phyloP scores from a whole-genome alignment of 2,888 invertebrate species.

The Nemapogon koenigi region DNA sequence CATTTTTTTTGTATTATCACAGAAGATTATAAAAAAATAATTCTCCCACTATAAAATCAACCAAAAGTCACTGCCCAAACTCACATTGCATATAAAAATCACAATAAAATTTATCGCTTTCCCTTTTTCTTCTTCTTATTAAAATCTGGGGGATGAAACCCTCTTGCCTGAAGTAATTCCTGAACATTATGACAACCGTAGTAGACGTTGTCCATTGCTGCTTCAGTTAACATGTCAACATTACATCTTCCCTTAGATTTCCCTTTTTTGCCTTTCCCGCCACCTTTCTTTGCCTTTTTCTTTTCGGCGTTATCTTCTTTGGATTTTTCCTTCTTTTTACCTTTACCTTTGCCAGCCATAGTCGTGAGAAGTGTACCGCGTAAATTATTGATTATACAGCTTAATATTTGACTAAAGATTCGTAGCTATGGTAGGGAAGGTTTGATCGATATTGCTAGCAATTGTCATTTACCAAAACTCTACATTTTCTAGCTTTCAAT shows the following conservation, averaged over 20 bases:
- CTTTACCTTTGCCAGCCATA: constrained; percentile 51
- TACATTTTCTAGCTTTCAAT: too few species aligned
- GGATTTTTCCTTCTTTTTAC: constrained; percentile 44
- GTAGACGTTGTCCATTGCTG: constrained; percentile 94
- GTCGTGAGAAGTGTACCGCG: too few species aligned
- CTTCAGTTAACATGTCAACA: constrained; percentile 86
- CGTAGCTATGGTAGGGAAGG: too few species aligned
- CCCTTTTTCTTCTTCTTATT: constrained; percentile 89
- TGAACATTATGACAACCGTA: constrained; percentile 93
- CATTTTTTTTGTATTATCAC: too few species aligned
- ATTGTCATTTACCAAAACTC: too few species aligned
- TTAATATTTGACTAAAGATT: too few species aligned
- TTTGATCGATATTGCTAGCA: too few species aligned
- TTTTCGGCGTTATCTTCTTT: constrained; percentile 47
- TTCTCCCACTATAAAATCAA: too few species aligned
- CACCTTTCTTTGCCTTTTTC: constrained; percentile 54
- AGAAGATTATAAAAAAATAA: too few species aligned
- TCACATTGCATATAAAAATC: neutral
- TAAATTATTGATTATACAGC: too few species aligned
- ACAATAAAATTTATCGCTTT: constrained; percentile 41
- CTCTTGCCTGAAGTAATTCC: constrained; percentile 83
- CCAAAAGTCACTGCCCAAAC: too few species aligned
- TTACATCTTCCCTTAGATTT: constrained; percentile 71
- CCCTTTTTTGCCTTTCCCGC: constrained; percentile 55
- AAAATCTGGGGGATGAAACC: constrained; percentile 89